Evolutionary conservation across 2,888 invertebrate genomes (phyloP).

Genomic region (Scotopteryx bipunctaria): DNA sequence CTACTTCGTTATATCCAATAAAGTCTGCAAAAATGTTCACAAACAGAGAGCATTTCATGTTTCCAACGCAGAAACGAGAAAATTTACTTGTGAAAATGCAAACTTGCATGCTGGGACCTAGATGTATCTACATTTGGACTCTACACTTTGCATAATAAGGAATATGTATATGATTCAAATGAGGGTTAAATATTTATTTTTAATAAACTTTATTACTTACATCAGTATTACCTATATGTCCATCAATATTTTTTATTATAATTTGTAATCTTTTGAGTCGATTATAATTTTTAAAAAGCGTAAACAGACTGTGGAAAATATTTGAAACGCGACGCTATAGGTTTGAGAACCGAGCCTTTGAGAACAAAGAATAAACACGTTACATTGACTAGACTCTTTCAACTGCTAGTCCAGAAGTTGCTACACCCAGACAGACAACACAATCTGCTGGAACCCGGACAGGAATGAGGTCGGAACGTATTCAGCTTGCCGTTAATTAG

Average conservation of each 20-base stretch:
- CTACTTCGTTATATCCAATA: slow-evolving; percentile 26
- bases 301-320: too few species aligned
- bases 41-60: slow-evolving; percentile 19
- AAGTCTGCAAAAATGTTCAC: slow-evolving; percentile 26
- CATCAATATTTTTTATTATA: too few species aligned
- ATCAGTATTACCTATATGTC: too few species aligned
- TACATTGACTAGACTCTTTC: not conserved
- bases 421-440: slow-evolving; percentile 10
- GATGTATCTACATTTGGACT: slow-evolving; percentile 8
- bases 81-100: slow-evolving; percentile 34
- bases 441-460: slow-evolving; percentile 23
- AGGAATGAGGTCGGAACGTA: slow-evolving; percentile 36
- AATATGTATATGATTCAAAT: too few species aligned
- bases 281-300: too few species aligned
- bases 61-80: slow-evolving; percentile 28
- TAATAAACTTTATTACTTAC: too few species aligned
- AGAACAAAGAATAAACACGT: not conserved
- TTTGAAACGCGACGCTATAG: too few species aligned
- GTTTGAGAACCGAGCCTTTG: too few species aligned
- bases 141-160: not conserved
- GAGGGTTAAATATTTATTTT: too few species aligned
- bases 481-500: slow-evolving; percentile 48
- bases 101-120: slow-evolving; percentile 20
- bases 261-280: too few species aligned
- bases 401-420: slow-evolving; percentile 1